Conservation (phyloP, 2,113 vertebrate genomes). For the Motacilla alba region DNA sequence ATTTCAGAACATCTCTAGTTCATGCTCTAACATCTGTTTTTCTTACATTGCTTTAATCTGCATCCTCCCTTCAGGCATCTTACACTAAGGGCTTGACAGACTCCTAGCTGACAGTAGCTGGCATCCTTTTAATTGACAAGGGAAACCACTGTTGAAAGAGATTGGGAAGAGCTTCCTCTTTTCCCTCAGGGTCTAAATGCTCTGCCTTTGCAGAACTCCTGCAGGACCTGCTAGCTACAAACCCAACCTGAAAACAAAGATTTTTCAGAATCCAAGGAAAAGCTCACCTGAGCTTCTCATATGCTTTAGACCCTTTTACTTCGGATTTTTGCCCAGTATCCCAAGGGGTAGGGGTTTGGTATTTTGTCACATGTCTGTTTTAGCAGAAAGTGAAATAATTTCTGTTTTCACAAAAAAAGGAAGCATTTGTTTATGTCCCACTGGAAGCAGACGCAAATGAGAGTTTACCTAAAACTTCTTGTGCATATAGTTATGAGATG, state of each 20-base stretch:
- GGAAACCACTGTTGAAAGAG: constrained; percentile 37
- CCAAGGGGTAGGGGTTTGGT: neutral
- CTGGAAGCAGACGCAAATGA: neutral
- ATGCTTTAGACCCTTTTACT: neutral
- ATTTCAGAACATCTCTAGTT: constrained; percentile 54
- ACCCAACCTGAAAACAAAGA: neutral
- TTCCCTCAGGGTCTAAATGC: constrained; percentile 23
- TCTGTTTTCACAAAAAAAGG: neutral
- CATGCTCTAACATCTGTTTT: constrained; percentile 54
- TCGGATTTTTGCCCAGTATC: neutral
- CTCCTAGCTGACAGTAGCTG: constrained; percentile 19
- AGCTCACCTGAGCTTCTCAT: neutral
- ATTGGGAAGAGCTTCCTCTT: constrained; percentile 7
- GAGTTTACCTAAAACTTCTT: neutral
- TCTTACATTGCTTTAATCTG: constrained; percentile 53
- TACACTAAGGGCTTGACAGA: constrained; percentile 40
- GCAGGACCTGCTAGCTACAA: neutral
- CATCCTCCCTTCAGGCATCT: constrained; percentile 47
- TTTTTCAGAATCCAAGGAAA: neutral
- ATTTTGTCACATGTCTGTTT: neutral
- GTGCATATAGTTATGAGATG: neutral
- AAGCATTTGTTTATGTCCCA: neutral
- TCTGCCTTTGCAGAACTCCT: constrained; percentile 27
- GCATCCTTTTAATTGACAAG: constrained; percentile 49
- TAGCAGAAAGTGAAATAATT: neutral